Evolutionary conservation across 2,888 invertebrate genomes (phyloP), one percentile per base, ranked within the genome.

Genomic region (Euplagia quadripunctaria): DNA sequence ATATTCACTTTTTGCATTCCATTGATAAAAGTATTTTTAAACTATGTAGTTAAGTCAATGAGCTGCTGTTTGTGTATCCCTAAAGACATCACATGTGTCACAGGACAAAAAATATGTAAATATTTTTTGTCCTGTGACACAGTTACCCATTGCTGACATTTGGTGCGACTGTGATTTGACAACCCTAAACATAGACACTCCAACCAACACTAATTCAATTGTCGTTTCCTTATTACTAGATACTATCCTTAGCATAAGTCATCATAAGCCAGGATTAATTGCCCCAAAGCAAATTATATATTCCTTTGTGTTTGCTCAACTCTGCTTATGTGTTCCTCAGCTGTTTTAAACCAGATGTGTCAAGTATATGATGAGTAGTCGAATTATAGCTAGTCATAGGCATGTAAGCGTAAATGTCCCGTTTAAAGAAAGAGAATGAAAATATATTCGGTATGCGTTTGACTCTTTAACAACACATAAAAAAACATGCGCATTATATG

Each of bases 171-270:
- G 41, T 11, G 6, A 68, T 61, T 7, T 63, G 83, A 16, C 90
- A 92, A 52, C 93, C 94, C 93, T 93, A 86, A 74, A 78, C 71
- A 82, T 89, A 90, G 89, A 83, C 77, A 31, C 14, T 78, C 71
- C 79, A 79, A 78, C 77, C 71, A 79, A 77, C 79, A 83, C 63
- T 94, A 93, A 94, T 93, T 91, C 93, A 95, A 94, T 94, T 93
- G 93, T 89, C 92, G 81, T 90, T 94, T 95, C 94, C 95, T 94
- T 86, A 92, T 93, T 94, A 88, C 81, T 79, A 77, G 71, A 77
- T 73, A 74, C 73, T 72, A 41, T n/a, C 67, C 77, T 74, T 79
- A 79, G 72, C 72, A 76, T 78, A 81, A 75, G 77, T 78, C 78
- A 78, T 79, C 79, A 55, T 77, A 73, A 75, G 73, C 77, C 78